A percentile compares a stretch with the other conserved stretches of the same genome.
Evolutionary conservation across 2,888 invertebrate species (phyloP).

Genomic region (Monoplex corrugatus): DNA sequence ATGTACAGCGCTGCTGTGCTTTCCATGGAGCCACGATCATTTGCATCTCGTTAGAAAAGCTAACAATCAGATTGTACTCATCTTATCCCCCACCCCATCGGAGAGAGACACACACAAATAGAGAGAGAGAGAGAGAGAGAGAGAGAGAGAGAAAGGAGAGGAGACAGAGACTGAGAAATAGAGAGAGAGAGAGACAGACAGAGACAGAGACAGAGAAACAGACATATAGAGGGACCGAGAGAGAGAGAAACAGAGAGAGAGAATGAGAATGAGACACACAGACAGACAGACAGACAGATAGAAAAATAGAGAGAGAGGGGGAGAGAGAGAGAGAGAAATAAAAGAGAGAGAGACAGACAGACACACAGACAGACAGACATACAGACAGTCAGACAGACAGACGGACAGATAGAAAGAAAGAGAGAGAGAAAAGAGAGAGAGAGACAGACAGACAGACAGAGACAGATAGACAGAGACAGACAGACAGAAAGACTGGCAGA

Average conservation of each 20-base stretch:
- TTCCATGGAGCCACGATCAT: too few species aligned
- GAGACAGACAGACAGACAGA: slow-evolving; percentile 10
- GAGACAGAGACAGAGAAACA: not conserved
- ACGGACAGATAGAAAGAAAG: not conserved
- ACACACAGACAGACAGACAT: not conserved
- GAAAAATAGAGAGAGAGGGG: not conserved
- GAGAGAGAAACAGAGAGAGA: not conserved
- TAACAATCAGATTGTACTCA: too few species aligned
- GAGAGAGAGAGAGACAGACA: too few species aligned
- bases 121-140: too few species aligned
- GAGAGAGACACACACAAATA: too few species aligned
- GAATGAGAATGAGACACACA: not conserved
- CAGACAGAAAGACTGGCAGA: not conserved
- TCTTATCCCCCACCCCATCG: too few species aligned
- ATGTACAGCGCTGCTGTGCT: too few species aligned
- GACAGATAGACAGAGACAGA: not conserved
- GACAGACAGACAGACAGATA: not conserved
- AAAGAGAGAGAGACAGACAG: not conserved
- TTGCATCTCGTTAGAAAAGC: too few species aligned
- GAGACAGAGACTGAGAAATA: too few species aligned
- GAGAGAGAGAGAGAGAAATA: not conserved
- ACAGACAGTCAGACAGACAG: not conserved
- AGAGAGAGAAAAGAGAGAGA: not conserved
- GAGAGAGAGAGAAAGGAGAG: too few species aligned
- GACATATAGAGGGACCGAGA: not conserved